Evolutionary conservation across 2,113 vertebrate genomes (phyloP).

Genomic region (Turdus rufiventris): DNA sequence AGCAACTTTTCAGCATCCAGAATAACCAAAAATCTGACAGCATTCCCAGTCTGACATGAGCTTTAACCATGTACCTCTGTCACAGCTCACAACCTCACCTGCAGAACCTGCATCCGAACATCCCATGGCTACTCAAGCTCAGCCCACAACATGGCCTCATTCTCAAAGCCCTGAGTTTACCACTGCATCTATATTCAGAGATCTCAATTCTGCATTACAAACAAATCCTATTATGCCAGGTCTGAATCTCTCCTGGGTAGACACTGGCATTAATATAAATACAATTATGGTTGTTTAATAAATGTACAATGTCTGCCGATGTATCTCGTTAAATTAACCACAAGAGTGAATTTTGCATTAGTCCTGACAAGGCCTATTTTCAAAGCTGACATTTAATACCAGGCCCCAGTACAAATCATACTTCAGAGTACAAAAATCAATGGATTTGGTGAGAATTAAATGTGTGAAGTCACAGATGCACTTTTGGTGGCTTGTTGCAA

Average conservation of each 20-base stretch:
- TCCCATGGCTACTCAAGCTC: not conserved
- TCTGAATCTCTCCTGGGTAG: not conserved
- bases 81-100: not conserved
- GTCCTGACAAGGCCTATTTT: constrained; percentile 12
- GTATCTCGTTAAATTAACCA: constrained; percentile 3
- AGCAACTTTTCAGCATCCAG: not conserved
- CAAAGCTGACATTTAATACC: constrained; percentile 21
- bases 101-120: not conserved
- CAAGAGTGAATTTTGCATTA: constrained; percentile 31
- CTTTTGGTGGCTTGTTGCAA: not conserved
- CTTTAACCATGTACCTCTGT: not conserved
- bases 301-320: not conserved
- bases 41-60: not conserved
- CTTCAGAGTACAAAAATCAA: not conserved
- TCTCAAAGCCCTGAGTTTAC: not conserved
- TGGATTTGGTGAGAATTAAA: not conserved
- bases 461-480: not conserved
- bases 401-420: not conserved
- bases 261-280: constrained; percentile 6
- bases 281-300: constrained; percentile 24
- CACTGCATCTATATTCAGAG: not conserved
- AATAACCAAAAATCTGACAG: not conserved
- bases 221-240: not conserved
- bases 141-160: not conserved
- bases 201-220: not conserved